Evolutionary conservation across 2,888 invertebrate genomes (phyloP).

Genomic region (Acleris laterana): DNA sequence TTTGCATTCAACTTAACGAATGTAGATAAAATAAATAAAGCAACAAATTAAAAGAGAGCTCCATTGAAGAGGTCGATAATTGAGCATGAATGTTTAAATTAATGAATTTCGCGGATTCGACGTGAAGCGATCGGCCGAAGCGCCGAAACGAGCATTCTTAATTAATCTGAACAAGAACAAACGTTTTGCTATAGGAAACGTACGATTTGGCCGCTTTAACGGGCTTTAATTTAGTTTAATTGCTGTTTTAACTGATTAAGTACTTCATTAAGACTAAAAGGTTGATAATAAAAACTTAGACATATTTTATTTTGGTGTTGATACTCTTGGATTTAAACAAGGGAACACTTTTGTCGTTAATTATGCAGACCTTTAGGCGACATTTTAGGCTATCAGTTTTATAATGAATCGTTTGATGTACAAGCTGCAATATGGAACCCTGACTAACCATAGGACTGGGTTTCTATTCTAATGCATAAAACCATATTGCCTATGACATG

Average conservation of each 20-base stretch:
- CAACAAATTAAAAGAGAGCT: slow-evolving; percentile 75
- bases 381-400: too few relatives aligned
- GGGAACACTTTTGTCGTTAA: too few relatives aligned
- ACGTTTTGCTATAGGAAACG: slow-evolving; percentile 48
- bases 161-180: slow-evolving; percentile 72
- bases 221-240: slow-evolving; percentile 34
- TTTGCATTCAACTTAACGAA: slow-evolving; percentile 58
- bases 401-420: too few relatives aligned
- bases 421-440: too few relatives aligned
- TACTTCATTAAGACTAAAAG: slow-evolving; percentile 31
- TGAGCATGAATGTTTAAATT: slow-evolving; percentile 82
- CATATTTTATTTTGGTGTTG: too few relatives aligned
- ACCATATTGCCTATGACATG: too few relatives aligned
- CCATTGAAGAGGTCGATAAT: slow-evolving; percentile 81
- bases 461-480: too few relatives aligned
- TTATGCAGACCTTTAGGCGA: too few relatives aligned
- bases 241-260: slow-evolving; percentile 36
- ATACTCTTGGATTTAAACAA: too few relatives aligned
- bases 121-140: slow-evolving; percentile 54
- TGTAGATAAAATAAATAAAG: slow-evolving; percentile 67
- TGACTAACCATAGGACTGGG: too few relatives aligned
- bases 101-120: slow-evolving; percentile 72
- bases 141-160: slow-evolving; percentile 70
- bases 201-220: slow-evolving; percentile 38
- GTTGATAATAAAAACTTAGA: background rate